Base-by-base conservation (phyloP, 2,113 vertebrate species). In the Ochotona princeps region DNA sequence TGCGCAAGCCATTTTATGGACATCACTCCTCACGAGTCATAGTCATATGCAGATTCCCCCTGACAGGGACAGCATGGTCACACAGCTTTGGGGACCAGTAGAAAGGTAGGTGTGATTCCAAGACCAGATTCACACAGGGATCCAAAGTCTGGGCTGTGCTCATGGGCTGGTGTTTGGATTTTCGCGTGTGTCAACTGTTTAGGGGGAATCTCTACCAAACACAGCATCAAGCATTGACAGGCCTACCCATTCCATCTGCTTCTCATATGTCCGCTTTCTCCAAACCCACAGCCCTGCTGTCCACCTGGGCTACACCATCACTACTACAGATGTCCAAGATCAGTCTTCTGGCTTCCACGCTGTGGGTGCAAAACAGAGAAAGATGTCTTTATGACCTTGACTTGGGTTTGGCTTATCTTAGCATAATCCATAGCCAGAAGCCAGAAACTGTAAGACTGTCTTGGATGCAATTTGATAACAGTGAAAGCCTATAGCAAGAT, bases 361-460 rank as follows among this genome's bases (percentile, higher is more conserved):
- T 35, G 5, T 72, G 69, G 61, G 20, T 38, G 63, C 5, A 69
- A 95, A 89, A 81, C 13, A 83, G 0, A 67, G 47, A 49, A 74
- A 63, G 72, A 18, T 28, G 65, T 7, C 26, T 69, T 57, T 23
- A 87, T 83, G 89, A 83, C 60, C 65, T 76, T 74, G 67, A 70
- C 65, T 15, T 76, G 54, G 30, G 35, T 35, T 75, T 87, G 30
- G n/a, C 4, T 83, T 84, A 89, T 63, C 47, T 67, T 38, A 79
- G 63, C 21, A 81, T 81, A 67, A 87, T 61, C 28, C 82, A 94
- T 81, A 90, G 63, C 26, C 54, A 25, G 67, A 92, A 84, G 63
- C 12, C 47, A 73, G 7, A 67, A 75, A 94, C 79, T 30, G 17
- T 32, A 83, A 74, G 54, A 67, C 1, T 30, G 54, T 65, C 72